Conservation (phyloP, 2,797 vertebrate genomes). For the Kryptopterus vitreolus region DNA sequence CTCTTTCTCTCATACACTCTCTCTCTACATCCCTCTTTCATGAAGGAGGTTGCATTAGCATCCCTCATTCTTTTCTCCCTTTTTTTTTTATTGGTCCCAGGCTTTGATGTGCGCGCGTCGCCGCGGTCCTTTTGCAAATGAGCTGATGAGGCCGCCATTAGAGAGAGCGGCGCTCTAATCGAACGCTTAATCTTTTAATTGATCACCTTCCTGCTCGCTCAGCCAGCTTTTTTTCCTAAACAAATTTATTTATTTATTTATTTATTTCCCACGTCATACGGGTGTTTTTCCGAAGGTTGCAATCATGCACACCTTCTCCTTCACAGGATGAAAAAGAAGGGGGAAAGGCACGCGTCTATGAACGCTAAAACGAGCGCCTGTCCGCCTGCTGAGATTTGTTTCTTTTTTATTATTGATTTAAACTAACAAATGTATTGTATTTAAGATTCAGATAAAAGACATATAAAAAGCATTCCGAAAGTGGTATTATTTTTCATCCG, state of each 20-base stretch:
- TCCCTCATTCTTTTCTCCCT: conserved; percentile 65
- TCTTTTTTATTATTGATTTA: neutral
- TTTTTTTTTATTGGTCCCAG: conserved; percentile 80
- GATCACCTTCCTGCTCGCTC: conserved; percentile 86
- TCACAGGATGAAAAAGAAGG: neutral
- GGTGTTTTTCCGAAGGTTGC: conserved; percentile 2
- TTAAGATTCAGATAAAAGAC: neutral
- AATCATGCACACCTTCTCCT: neutral
- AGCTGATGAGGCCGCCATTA: conserved; percentile 96
- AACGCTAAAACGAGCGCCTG: neutral
- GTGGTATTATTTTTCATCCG: neutral
- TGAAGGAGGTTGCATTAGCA: conserved; percentile 98
- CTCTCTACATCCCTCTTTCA: conserved; percentile 67
- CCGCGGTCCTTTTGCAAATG: conserved; percentile 91
- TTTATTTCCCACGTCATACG: conserved; percentile 53
- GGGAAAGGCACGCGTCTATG: neutral
- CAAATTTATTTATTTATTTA: conserved; percentile 40
- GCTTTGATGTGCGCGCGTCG: conserved; percentile 93
- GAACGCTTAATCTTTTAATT: conserved; percentile 99
- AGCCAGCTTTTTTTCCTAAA: conserved; percentile 44
- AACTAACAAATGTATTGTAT: neutral
- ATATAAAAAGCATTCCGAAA: neutral
- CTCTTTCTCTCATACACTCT: conserved; percentile 62
- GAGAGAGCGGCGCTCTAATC: conserved; percentile 64
- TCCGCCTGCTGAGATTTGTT: too few species aligned